These are phyloP conservation scores for Monopterus albus DNA, from an alignment of 2,113 vertebrate genomes.

Conservation along the genomic window DNA sequence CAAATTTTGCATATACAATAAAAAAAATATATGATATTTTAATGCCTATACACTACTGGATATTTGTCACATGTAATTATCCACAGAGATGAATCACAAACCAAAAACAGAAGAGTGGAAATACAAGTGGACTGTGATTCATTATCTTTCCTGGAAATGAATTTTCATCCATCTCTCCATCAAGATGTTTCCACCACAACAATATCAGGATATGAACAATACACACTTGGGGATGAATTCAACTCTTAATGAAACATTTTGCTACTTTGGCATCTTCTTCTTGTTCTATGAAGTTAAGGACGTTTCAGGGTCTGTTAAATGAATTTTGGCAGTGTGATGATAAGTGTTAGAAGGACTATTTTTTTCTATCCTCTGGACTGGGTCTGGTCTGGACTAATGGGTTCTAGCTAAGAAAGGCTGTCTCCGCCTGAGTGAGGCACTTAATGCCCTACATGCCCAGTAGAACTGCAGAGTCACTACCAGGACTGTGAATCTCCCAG, in stretches of 20 bases:
- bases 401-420: neutral
- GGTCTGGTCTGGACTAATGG: neutral
- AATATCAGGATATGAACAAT: too few species aligned
- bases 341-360: neutral
- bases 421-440: neutral
- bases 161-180: slow-evolving; percentile 33
- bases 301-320: neutral
- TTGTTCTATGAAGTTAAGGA: neutral
- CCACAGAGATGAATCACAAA: slow-evolving; percentile 1
- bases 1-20: too few species aligned
- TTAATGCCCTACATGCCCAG: neutral
- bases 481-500: neutral
- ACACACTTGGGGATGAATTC: neutral
- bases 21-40: too few species aligned
- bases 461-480: neutral
- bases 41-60: neutral
- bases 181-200: too few species aligned
- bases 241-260: slow-evolving; percentile 14
- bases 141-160: slow-evolving; percentile 18
- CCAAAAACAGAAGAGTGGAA: too few species aligned
- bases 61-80: neutral
- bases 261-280: slow-evolving; percentile 15
- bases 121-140: neutral
- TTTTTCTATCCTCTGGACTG: neutral
- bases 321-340: neutral